Conservation (phyloP, 2,888 invertebrate genomes). For the Limnephilus rhombicus region DNA sequence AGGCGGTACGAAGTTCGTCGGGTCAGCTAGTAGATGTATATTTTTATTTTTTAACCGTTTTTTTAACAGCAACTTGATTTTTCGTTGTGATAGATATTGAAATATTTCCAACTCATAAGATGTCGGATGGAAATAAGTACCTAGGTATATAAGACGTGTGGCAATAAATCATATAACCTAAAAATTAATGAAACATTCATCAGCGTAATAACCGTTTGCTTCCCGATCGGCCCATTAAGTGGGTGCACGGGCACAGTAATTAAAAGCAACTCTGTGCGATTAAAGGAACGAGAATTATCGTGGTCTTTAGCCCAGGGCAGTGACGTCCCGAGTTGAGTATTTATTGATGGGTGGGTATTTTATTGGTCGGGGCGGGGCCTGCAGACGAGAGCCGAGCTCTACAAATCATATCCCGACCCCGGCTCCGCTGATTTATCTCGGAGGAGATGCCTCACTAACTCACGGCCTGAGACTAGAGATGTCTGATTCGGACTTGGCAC, state of each 20-base stretch:
- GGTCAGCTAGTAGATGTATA: no score
- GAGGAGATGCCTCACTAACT: slow-evolving; percentile 50
- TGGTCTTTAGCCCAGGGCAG: slow-evolving; percentile 43
- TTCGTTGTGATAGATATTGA: no score
- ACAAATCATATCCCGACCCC: slow-evolving; percentile 61
- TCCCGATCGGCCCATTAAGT: slow-evolving; percentile 42
- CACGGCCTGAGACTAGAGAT: slow-evolving; percentile 42
- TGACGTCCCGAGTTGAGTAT: slow-evolving; percentile 54
- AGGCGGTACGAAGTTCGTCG: no score
- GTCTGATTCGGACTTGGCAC: slow-evolving; percentile 52
- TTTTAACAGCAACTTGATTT: no score
- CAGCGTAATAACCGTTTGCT: slow-evolving; percentile 38
- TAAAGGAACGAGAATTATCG: slow-evolving; percentile 50
- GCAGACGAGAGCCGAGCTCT: slow-evolving; percentile 66
- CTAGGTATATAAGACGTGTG: not conserved
- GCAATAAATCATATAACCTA: slow-evolving; percentile 31
- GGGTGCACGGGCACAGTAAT: slow-evolving; percentile 55
- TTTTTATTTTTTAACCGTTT: no score
- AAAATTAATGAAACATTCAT: slow-evolving; percentile 43
- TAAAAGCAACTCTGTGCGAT: slow-evolving; percentile 62
- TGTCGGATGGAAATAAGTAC: not conserved
- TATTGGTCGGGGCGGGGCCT: slow-evolving; percentile 73
- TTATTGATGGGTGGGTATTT: slow-evolving; percentile 73
- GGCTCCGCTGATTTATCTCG: slow-evolving; percentile 62
- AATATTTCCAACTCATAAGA: not conserved